Conservation (phyloP, 2,888 invertebrate genomes). For the Eupsilia transversa region DNA sequence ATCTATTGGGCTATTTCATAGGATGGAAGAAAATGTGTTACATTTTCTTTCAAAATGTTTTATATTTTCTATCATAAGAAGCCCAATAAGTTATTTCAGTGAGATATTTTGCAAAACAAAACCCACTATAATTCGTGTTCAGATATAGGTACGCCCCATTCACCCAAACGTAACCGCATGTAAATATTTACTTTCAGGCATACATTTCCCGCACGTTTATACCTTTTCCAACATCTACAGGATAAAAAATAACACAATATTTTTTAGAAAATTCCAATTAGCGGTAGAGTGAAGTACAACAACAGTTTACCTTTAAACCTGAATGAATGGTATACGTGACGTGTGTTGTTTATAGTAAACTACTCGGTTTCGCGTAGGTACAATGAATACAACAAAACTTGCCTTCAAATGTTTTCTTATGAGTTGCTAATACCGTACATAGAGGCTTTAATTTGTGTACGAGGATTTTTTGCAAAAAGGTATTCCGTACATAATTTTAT, state of each 20-base stretch:
- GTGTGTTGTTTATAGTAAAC: constrained; percentile 50
- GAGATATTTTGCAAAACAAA: not conserved
- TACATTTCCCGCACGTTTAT: not conserved
- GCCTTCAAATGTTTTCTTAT: constrained; percentile 23
- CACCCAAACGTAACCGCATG: not conserved
- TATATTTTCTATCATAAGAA: not conserved
- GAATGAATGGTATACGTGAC: constrained; percentile 50
- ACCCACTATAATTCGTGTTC: too few species aligned
- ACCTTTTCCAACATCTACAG: not conserved
- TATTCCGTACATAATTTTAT: too few species aligned
- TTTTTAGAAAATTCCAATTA: constrained; percentile 19
- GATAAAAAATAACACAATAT: not conserved
- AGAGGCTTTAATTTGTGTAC: not conserved
- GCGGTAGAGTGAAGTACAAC: constrained; percentile 15
- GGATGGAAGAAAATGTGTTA: not conserved
- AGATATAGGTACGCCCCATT: not conserved
- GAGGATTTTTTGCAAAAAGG: too few species aligned
- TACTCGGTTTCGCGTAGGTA: constrained; percentile 13
- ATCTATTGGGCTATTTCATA: not conserved
- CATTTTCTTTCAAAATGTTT: not conserved
- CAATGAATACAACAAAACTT: constrained; percentile 42
- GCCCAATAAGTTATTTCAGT: not conserved
- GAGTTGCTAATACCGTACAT: not conserved
- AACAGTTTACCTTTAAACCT: constrained; percentile 19
- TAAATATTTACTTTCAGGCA: not conserved